Percentiles rank a stretch among this genome's conserved stretches.
These are phyloP conservation scores for Siderastrea radians DNA, from an alignment of 92 coral and sea anemone genomes.

Conservation along the genomic window DNA sequence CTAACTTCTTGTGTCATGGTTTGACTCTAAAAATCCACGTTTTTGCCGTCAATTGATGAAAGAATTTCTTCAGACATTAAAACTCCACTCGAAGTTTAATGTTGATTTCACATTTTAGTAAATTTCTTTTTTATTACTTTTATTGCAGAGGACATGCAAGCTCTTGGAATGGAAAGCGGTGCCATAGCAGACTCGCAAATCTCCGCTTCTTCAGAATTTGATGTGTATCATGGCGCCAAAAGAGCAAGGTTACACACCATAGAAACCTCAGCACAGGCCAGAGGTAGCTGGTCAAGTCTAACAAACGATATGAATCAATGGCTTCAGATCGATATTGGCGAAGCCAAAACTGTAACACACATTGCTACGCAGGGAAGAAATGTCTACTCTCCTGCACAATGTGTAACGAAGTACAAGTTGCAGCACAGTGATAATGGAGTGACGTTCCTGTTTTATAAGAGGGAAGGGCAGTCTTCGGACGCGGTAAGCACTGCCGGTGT, in stretches of 20 bases:
- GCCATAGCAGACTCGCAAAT: constrained; percentile 27
- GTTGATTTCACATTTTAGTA: neutral
- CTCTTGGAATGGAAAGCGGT: constrained; percentile 52
- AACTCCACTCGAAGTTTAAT: too few relatives aligned
- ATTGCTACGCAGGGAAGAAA: constrained; percentile 33
- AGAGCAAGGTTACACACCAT: constrained; percentile 7
- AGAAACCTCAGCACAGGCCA: neutral
- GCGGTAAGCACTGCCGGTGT: neutral
- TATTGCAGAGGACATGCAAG: neutral
- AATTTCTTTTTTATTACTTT: neutral
- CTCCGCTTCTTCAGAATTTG: constrained; percentile 14
- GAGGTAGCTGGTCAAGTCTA: constrained; percentile 5
- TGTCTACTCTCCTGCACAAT: neutral
- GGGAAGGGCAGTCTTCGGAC: neutral
- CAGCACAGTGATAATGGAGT: constrained; percentile 13
- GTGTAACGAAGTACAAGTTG: constrained; percentile 7
- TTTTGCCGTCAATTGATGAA: too few relatives aligned
- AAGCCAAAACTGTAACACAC: neutral
- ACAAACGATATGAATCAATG: constrained; percentile 1
- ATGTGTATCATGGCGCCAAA: neutral
- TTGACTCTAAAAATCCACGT: too few relatives aligned
- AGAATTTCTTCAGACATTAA: too few relatives aligned
- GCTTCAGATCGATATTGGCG: constrained; percentile 32
- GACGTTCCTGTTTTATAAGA: constrained; percentile 13
- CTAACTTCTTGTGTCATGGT: too few relatives aligned